Evolutionary conservation across 2,113 vertebrate genomes (phyloP).

Genomic region (Genyomyrus donnyi): DNA sequence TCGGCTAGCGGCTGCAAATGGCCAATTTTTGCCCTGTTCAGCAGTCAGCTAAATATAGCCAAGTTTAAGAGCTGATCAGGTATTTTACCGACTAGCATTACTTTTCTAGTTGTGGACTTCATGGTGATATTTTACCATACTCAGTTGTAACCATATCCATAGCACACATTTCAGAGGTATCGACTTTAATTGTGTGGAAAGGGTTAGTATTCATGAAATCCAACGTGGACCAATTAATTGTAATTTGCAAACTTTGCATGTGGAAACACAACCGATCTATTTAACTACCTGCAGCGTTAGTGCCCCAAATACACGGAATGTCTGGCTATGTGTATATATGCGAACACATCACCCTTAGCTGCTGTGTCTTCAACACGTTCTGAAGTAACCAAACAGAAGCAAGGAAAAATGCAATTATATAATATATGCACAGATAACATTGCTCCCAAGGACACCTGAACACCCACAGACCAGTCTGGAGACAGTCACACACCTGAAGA

Average conservation of each 20-base stretch:
- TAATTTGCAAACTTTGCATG: too few species aligned
- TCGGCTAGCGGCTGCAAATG: not conserved
- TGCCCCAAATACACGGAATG: not conserved
- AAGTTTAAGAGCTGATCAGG: not conserved
- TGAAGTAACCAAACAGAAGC: not conserved
- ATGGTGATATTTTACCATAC: not conserved
- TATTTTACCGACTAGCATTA: not conserved
- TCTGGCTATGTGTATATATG: not conserved
- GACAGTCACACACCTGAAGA: conserved; percentile 77
- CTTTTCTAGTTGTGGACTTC: not conserved
- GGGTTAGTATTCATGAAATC: too few species aligned
- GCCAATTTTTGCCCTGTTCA: not conserved
- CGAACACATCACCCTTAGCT: not conserved
- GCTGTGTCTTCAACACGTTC: not conserved
- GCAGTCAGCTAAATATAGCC: not conserved
- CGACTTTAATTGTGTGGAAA: too few species aligned
- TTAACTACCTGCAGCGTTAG: not conserved
- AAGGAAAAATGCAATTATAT: not conserved
- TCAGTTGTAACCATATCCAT: not conserved
- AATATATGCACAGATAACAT: not conserved
- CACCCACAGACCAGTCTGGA: not conserved
- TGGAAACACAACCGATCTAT: not conserved
- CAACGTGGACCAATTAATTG: too few species aligned
- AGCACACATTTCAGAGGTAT: not conserved
- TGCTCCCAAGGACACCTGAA: not conserved